Base-by-base conservation (phyloP, 2,888 invertebrate species). In the Allacma fusca region DNA sequence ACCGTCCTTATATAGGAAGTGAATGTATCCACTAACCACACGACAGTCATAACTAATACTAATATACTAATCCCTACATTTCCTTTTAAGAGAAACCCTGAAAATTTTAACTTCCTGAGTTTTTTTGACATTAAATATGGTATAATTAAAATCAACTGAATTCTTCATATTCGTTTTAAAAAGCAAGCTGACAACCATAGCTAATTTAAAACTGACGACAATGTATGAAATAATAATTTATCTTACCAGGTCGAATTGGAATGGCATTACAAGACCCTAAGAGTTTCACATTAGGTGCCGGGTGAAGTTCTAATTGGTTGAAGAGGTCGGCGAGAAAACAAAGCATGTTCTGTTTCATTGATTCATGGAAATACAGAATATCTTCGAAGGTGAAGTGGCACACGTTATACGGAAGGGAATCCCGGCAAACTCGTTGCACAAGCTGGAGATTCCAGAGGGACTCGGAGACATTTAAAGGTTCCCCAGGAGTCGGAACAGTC, bases 351-450 rank as follows among this genome's bases (percentile, higher is more conserved):
- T 93, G 92, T 79, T 93, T 92, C 94, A 96, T 94, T 82, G 95
- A 93, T 93, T 95, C 94, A 87, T 95, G 91, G 91, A 96, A 93
- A 86, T 96, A 97, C 57, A 96, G 93, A 83, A 97, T 92, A 87
- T 98, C 97, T 87, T 97, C 97, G n/a, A 95, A 94, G 88, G 93
- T 91, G 91, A 97, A 93, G 87, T 96, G 96, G 89, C 96, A 96
- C 86, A 95, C 93, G 85, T 93, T 91, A 86, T 93, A 92, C 85
- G 96, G 95, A 87, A 97, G 90, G 87, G 93, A 91, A 85, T 91
- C 91, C 85, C 91, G 89, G 87, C 96, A 96, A 89, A 97, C 97
- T 86, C 93, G 91, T 87, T 93, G 91, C 81, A 97, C 93, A 86
- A 96, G 90, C 87, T 93, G 91, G 75, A 97, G 91, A 88, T 97